phyloP scores from a whole-genome alignment of 2,888 invertebrate species.

The Liopterus haemorrhoidalis region DNA sequence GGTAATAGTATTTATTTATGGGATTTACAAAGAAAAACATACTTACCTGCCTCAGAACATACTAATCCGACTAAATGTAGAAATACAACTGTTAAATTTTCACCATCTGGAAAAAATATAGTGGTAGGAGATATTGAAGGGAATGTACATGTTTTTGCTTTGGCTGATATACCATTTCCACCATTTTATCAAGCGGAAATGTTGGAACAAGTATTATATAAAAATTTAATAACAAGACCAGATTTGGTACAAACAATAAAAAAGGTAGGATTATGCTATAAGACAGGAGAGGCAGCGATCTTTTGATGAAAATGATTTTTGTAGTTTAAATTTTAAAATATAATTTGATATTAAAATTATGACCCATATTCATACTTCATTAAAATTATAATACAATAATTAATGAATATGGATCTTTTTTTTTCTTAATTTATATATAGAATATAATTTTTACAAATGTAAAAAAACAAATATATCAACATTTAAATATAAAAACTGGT shows the following conservation, averaged over 20 bases:
- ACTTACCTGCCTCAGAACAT: slow-evolving; percentile 60
- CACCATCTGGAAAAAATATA: slow-evolving; percentile 61
- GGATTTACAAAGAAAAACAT: slow-evolving; percentile 69
- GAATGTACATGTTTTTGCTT: slow-evolving; percentile 58
- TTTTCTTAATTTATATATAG: too few relatives aligned
- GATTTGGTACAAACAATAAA: slow-evolving; percentile 56
- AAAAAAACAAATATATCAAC: slow-evolving; percentile 5
- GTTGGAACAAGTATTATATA: slow-evolving; percentile 58
- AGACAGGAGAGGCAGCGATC: too few relatives aligned
- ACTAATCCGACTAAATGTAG: slow-evolving; percentile 46
- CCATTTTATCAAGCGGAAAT: slow-evolving; percentile 62
- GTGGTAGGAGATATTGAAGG: slow-evolving; percentile 65
- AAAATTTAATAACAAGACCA: slow-evolving; percentile 58
- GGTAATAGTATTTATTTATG: slow-evolving; percentile 66
- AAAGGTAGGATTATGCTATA: slow-evolving; percentile 53
- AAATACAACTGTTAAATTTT: slow-evolving; percentile 57
- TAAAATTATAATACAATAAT: too few relatives aligned
- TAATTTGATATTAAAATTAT: background rate
- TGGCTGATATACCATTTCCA: slow-evolving; percentile 70
- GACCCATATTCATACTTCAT: slow-evolving; percentile 3
- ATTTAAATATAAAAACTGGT: slow-evolving; percentile 12
- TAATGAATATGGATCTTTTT: too few relatives aligned
- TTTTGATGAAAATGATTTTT: background rate
- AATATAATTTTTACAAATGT: slow-evolving; percentile 5
- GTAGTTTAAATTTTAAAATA: background rate